Percentiles rank a stretch among this genome's conserved stretches.
Evolutionary conservation across 1,140 invertebrate genomes (phyloP).

Genomic region (Ceratosolen fusciceps): DNA sequence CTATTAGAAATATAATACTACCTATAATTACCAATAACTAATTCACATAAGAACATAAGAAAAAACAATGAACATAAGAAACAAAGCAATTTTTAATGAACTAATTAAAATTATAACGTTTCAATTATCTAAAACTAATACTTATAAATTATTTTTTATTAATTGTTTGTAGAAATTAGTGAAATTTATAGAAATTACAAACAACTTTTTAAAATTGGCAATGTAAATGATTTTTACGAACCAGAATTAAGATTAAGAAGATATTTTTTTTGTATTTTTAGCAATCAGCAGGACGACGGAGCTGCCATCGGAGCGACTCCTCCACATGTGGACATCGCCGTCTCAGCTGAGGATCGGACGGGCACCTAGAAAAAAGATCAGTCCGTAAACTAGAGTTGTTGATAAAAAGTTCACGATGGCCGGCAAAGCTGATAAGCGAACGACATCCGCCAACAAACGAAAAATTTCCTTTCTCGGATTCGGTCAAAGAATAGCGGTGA

Average conservation of each 20-base stretch:
- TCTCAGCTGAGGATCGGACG: conserved; percentile 70
- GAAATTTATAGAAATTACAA: no score
- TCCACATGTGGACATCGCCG: conserved; percentile 72
- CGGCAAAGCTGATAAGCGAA: conserved; percentile 53
- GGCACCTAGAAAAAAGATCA: conserved; percentile 71
- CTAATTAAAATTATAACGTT: no score
- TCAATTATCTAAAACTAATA: no score
- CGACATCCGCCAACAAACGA: conserved; percentile 56
- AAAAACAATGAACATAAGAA: no score
- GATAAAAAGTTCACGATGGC: conserved; percentile 50
- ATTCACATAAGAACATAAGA: no score
- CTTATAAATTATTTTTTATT: no score
- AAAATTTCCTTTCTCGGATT: conserved; percentile 70
- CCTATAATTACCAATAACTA: no score
- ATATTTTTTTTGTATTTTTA: conserved; percentile 46
- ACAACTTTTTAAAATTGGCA: no score
- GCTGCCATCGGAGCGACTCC: conserved; percentile 66
- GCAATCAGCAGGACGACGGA: conserved; percentile 68
- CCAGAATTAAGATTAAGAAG: background rate
- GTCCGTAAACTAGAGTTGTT: conserved; percentile 55
- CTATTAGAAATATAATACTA: no score
- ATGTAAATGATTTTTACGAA: no score
- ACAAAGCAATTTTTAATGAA: no score
- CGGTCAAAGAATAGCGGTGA: conserved; percentile 63
- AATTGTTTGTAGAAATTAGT: no score